Conservation (phyloP, 1,140 invertebrate genomes). For the Steinernema feltiae region DNA sequence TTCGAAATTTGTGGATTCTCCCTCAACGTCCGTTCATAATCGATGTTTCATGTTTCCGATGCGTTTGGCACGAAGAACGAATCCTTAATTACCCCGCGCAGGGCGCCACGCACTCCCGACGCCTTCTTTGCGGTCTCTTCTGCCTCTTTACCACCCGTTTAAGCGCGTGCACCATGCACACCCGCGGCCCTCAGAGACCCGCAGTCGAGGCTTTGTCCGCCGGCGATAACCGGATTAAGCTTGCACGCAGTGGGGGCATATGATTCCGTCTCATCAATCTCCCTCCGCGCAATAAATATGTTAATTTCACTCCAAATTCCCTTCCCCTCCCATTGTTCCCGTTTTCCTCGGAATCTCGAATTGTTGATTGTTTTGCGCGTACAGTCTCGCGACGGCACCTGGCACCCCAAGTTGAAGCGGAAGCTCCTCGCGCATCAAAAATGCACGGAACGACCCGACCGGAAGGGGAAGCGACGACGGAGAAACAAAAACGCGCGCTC, state of each 20-base stretch:
- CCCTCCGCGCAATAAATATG: conserved; percentile 4
- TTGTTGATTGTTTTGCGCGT: background rate
- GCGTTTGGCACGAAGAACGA: background rate
- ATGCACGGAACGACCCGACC: background rate
- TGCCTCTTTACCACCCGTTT: background rate
- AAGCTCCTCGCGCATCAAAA: background rate
- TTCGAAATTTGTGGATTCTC: background rate
- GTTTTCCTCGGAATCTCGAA: background rate
- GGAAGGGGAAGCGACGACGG: background rate
- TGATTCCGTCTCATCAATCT: conserved; percentile 12
- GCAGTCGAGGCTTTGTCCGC: background rate
- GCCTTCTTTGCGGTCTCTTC: background rate
- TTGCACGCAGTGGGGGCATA: conserved; percentile 8
- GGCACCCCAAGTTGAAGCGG: background rate
- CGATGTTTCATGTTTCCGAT: background rate
- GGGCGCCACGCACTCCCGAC: background rate
- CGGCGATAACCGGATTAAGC: conserved; percentile 2
- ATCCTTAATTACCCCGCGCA: conserved; percentile 9
- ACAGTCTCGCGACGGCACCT: background rate
- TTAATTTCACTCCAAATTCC: background rate
- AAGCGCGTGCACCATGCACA: background rate
- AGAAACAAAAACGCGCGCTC: too few species aligned
- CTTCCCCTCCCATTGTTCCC: background rate
- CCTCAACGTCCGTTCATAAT: background rate
- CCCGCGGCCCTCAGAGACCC: background rate